Conservation (phyloP, 2,888 invertebrate genomes). For the Junonia oenone region DNA sequence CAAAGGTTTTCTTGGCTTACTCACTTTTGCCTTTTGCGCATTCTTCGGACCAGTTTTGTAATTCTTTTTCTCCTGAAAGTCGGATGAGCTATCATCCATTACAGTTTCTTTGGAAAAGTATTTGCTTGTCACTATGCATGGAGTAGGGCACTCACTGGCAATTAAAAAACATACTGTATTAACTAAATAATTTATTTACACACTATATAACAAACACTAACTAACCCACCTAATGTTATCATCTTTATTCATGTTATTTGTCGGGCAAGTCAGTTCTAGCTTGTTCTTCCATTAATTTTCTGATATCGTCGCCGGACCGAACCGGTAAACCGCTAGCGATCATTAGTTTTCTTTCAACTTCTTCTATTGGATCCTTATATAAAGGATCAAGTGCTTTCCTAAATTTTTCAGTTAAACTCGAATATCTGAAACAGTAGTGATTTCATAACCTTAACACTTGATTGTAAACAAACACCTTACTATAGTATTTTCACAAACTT, state of each 20-base stretch:
- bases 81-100: conserved; percentile 66
- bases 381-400: conserved; percentile 46
- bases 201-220: conserved; percentile 18
- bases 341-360: conserved; percentile 60
- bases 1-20: conserved; percentile 22
- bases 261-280: conserved; percentile 48
- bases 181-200: conserved; percentile 32
- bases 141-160: conserved; percentile 36
- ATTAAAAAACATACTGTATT: conserved; percentile 47
- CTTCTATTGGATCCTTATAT: conserved; percentile 63
- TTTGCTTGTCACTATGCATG: conserved; percentile 52
- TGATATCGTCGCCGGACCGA: conserved; percentile 44
- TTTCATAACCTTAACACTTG: conserved; percentile 8
- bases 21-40: conserved; percentile 35
- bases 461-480: conserved; percentile 2
- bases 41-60: conserved; percentile 45
- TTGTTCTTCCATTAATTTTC: conserved; percentile 44
- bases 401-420: conserved; percentile 43
- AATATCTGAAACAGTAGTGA: conserved; percentile 44
- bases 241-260: conserved; percentile 51
- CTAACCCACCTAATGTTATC: conserved; percentile 44
- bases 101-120: conserved; percentile 49
- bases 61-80: conserved; percentile 58
- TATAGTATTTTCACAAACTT: neutral
- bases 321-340: conserved; percentile 55